phyloP scores from a whole-genome alignment of 2,888 invertebrate genomes.

The Palloptera scutellata region DNA sequence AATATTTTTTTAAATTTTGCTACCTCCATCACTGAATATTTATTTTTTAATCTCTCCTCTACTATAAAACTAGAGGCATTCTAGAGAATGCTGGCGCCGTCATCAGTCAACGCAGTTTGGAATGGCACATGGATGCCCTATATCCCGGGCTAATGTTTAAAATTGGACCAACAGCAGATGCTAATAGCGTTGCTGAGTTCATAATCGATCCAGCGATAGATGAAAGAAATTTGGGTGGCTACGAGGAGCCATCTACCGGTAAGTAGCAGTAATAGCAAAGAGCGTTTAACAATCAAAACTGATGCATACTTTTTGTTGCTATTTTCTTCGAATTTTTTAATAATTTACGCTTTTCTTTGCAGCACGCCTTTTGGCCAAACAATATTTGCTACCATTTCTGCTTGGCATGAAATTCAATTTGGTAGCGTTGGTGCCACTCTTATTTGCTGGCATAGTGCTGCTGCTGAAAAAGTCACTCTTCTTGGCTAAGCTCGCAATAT shows the following conservation, averaged over 20 bases:
- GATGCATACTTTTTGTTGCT: constrained; percentile 31
- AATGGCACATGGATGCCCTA: constrained; percentile 77
- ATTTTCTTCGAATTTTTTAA: constrained; percentile 1
- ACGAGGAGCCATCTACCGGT: constrained; percentile 61
- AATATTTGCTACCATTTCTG: constrained; percentile 78
- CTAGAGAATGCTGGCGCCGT: constrained; percentile 74
- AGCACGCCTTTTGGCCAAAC: constrained; percentile 77
- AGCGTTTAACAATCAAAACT: not conserved
- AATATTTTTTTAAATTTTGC: too few relatives aligned
- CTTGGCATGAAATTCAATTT: constrained; percentile 83
- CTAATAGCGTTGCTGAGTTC: constrained; percentile 79
- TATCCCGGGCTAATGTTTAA: constrained; percentile 81
- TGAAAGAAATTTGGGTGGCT: constrained; percentile 64
- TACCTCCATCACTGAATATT: too few relatives aligned
- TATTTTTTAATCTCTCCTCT: not conserved
- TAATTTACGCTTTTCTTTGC: constrained; percentile 40
- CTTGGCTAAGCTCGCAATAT: constrained; percentile 76
- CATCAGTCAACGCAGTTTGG: constrained; percentile 75
- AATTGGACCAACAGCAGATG: constrained; percentile 75
- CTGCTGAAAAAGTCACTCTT: constrained; percentile 81
- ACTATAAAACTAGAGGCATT: too few relatives aligned
- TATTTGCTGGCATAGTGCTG: constrained; percentile 75
- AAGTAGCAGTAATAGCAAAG: constrained; percentile 21
- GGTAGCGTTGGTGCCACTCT: constrained; percentile 75
- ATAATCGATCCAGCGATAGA: constrained; percentile 70